Base-by-base conservation (phyloP, 92 coral and sea anemone genomes). In the Palythoa heliodiscus region DNA sequence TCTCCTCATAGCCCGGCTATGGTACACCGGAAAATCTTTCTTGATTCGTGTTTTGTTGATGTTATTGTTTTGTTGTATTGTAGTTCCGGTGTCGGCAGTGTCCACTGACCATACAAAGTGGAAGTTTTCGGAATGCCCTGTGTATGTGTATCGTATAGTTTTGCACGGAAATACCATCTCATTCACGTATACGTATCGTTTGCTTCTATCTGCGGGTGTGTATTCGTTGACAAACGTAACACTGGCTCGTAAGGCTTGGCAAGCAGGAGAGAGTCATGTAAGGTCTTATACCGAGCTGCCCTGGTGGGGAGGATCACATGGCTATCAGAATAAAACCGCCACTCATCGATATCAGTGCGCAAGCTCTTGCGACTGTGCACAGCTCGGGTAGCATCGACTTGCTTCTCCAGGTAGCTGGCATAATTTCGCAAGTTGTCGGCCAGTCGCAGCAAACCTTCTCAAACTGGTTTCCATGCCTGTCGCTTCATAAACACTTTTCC, bases 391-490 rank as follows among this genome's bases (percentile, higher is more conserved):
- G 63, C 75, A 20, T 71, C 83, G 60, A 70, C 80, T 87, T 82
- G 82, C 52, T 76, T 57, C 78, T 87, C 83, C 82, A 87, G 84
- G 75, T 87, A 87, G 66, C 87, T 78, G 82, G 82, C 87, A 82
- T 87, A 87, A 80, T 87, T 72, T 63, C 78, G 50, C 55, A 83
- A 71, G 87, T 83, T 83, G 81, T 88, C 90, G 52, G 90, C 90
- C 70, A 88, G 70, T 82, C 70, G 83, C 78, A 88, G 82, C 53
- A 88, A 50, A 35, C 90, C 76, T 82, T 88, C 87, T 82, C 58
- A 70, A 76, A 88, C 87, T 52, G 77, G 82, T 83, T 88, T 88
- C 90, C 90, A 88, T 71, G 61, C 92, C 64, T 86, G 83, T 89
- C 87, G 73, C 85, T 86, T 89, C 82, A 89, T 83, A 75, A 53